These are phyloP conservation scores for Helogale parvula DNA, from an alignment of 2,113 vertebrate species.

Conservation along the genomic window DNA sequence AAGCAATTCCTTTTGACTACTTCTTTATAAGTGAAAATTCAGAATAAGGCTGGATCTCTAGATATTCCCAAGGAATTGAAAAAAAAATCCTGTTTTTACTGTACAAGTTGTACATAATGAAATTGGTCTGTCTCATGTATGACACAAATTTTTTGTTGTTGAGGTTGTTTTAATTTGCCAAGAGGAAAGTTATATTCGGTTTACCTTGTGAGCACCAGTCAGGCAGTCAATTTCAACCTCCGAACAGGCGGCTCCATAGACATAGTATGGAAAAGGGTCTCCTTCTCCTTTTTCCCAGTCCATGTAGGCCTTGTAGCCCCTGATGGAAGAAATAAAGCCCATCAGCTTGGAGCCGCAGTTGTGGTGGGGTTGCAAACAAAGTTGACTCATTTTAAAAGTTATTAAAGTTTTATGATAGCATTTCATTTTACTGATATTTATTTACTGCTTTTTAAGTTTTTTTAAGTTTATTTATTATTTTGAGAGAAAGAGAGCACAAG, in stretches of 20 bases:
- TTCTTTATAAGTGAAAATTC: not conserved
- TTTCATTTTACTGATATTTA: not conserved
- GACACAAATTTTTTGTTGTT: not conserved
- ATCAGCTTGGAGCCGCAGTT: not conserved
- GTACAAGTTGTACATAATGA: not conserved
- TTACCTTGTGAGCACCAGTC: constrained; percentile 91
- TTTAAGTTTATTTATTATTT: no score
- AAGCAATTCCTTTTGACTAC: not conserved
- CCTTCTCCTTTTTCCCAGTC: constrained; percentile 92
- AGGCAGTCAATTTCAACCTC: constrained; percentile 94
- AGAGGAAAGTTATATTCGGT: not conserved
- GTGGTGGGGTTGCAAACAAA: not conserved
- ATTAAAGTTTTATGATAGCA: not conserved
- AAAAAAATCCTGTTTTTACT: not conserved
- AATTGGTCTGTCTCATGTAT: not conserved
- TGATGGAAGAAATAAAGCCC: constrained; percentile 66
- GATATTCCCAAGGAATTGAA: not conserved
- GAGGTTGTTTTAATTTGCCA: not conserved
- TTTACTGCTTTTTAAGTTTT: not conserved
- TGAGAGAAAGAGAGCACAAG: no score
- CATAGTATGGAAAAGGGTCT: constrained; percentile 86
- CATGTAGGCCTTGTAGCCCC: constrained; percentile 88
- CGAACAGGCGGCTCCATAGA: constrained; percentile 87
- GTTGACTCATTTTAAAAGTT: not conserved
- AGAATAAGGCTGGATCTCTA: not conserved